Evolutionary conservation across 2,113 vertebrate species (phyloP), one percentile per base, ranked within the genome.

Genomic region (Zosterops lateralis): DNA sequence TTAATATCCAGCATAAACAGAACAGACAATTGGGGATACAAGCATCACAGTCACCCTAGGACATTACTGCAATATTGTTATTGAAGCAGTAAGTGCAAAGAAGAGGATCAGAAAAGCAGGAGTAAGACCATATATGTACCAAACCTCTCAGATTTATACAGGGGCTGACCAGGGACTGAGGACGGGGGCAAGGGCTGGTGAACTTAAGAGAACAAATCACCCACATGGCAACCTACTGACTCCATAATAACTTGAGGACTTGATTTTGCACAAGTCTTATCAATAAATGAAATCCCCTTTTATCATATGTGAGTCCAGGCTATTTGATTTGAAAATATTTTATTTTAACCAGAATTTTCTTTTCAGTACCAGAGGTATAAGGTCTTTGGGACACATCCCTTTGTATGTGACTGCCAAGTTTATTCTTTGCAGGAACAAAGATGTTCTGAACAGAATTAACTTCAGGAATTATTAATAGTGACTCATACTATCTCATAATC

Each of bases 131-230:
- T 31, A 4, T 3, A 16, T 26, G 15, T 47, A 47, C 26, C 14
- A 38, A 87, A 68, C 1, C n/a, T 7, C 15, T 73, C 8, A 6
- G 26, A 29, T 26, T 14, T 56, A 61, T 56, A 17, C 9, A 29
- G 56, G 11, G 18, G 7, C 40, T 60, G 17, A 56, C 5, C 3
- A 5, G 15, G 10, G 18, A 28, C n/a, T 84, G 57, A 25, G 40
- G 13, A 2, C 10, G 0, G 6, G 7, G 8, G 3, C 7, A 54
- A 31, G 7, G 3, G 3, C 40, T 42, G 29, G 20, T 53, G 42
- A 78, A 45, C 2, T 79, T 31, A 20, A 77, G 68, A 44, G 25
- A 51, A 24, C 20, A 45, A 28, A 50, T 48, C 48, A 60, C 19
- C 31, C 2, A 0, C 17, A 11, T 56, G 65, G 22, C 28, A 57